Evolutionary conservation across 2,113 vertebrate species (phyloP).

Genomic region (Thermophis baileyi): DNA sequence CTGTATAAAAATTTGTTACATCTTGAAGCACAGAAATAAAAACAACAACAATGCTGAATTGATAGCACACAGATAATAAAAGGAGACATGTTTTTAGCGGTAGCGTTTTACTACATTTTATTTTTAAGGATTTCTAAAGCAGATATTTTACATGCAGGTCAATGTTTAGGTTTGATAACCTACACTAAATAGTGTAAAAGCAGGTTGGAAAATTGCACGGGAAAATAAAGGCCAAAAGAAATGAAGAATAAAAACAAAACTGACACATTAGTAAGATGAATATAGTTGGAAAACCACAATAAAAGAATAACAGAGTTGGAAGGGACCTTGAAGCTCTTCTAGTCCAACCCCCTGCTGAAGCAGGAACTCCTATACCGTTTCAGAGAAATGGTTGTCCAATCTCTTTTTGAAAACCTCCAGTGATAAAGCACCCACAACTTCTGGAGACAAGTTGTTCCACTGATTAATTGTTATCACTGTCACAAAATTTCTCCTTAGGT

Average conservation of each 20-base stretch:
- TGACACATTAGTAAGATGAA: neutral
- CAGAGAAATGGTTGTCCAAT: neutral
- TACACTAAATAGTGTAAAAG: too few species aligned
- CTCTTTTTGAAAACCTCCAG: neutral
- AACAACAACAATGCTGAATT: neutral
- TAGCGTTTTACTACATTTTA: neutral
- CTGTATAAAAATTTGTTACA: neutral
- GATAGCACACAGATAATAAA: neutral
- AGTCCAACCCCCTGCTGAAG: neutral
- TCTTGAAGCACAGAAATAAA: neutral
- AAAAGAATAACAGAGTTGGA: neutral
- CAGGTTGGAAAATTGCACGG: too few species aligned
- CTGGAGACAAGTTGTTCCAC: neutral
- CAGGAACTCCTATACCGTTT: neutral
- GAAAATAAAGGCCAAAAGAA: neutral
- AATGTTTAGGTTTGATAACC: neutral
- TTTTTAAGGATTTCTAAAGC: neutral
- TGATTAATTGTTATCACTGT: neutral
- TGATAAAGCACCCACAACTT: neutral
- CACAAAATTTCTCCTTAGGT: neutral
- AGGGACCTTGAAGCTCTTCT: neutral
- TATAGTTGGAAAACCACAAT: neutral
- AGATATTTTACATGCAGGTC: neutral
- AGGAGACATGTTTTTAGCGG: neutral
- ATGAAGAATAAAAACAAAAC: neutral